Percentiles rank a stretch among this genome's conserved stretches.
phyloP scores from a whole-genome alignment of 1,140 invertebrate species.

The Lasioglossum albipes region DNA sequence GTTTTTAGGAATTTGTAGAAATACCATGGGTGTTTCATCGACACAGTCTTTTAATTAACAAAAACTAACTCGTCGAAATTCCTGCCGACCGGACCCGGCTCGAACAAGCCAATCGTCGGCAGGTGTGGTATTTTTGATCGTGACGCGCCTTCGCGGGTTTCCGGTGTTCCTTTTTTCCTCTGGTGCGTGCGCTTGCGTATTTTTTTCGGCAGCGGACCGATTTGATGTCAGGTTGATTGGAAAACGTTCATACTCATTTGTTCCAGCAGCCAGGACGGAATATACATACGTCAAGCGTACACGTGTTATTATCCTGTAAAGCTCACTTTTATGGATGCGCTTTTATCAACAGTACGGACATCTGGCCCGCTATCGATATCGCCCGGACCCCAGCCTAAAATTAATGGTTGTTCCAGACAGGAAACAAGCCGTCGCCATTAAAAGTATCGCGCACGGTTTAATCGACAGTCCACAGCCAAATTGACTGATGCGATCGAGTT shows the following conservation, averaged over 20 bases:
- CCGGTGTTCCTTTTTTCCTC: background rate
- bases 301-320: slow-evolving; percentile 47
- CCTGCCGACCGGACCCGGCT: no score
- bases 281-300: slow-evolving; percentile 17
- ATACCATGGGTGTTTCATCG: no score
- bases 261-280: background rate
- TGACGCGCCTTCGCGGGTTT: background rate
- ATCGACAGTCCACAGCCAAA: slow-evolving; percentile 31
- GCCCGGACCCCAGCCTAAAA: slow-evolving; percentile 14
- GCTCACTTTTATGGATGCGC: slow-evolving; percentile 37
- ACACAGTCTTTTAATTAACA: no score
- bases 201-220: background rate
- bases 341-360: slow-evolving; percentile 44
- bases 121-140: slow-evolving; percentile 14
- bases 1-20: no score
- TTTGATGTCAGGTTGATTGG: slow-evolving; percentile 30
- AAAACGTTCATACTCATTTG: slow-evolving; percentile 37
- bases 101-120: background rate
- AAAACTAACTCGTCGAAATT: no score
- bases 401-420: slow-evolving; percentile 33
- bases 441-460: slow-evolving; percentile 38
- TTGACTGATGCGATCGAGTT: slow-evolving; percentile 27
- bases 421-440: slow-evolving; percentile 41
- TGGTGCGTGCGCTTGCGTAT: no score
- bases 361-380: slow-evolving; percentile 40